Evolutionary conservation across 2,113 vertebrate species (phyloP), one percentile per base, ranked within the genome.

Genomic region (Pavo muticus): DNA sequence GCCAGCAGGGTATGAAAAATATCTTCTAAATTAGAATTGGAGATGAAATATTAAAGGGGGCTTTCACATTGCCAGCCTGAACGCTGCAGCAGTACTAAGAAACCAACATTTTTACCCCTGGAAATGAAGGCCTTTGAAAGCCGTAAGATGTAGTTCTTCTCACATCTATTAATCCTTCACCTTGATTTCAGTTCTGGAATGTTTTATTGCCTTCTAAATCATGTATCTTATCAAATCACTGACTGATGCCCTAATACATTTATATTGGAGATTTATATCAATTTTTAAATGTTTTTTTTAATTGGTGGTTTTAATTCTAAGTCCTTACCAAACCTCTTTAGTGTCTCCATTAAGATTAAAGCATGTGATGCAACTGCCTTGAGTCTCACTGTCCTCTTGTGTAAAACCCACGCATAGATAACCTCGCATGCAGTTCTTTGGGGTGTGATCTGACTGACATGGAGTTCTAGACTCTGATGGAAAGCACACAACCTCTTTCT

Each of bases 241-340:
- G 73, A 45, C 72, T 88, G 56, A 83, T 86, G 10, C 47, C 48
- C 39, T 90, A 85, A 85, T 85, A 39, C 79, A 21, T 94, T 90
- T 91, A 59, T 80, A 59, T 52, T 67, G 75, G 44, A 83, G 88
- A 64, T 67, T 73, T 75, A 61, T 44, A 17, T 68, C 0, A 30
- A 59, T 48, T 82, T 72, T 61, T 69, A 87, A 61, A 76, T 18
- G 1, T 42, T 50, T 92, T 92, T 81, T 89, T 93, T 21, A n/a
- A 76, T 75, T 94, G 7, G 10, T 76, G 63, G 84, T 45, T 94
- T 91, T 82, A 79, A 37, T 92, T 84, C 61, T 87, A 76, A 96
- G 59, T 19, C 40, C 7, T 89, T 4, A 1, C 30, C n/a, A 75
- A 30, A 24, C 18, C 13, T 76, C 14, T 82, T 45, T 17, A 76